A percentile compares a stretch with the other conserved stretches of the same genome.
Conservation (phyloP, 1,140 invertebrate species). For the Pogonomyrmex barbatus region DNA sequence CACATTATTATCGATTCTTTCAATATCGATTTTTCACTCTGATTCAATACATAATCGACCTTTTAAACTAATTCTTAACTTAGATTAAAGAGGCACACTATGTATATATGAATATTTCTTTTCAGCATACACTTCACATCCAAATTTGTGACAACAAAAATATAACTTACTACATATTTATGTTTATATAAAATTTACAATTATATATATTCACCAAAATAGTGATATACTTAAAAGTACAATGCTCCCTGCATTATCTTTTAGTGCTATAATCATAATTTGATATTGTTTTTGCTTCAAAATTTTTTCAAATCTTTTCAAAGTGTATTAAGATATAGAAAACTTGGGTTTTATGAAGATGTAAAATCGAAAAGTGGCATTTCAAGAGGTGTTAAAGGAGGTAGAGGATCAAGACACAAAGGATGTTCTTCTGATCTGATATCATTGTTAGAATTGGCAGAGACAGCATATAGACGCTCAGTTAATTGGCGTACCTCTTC, state of each 20-base stretch:
- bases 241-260: neutral
- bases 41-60: neutral
- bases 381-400: conserved; percentile 86
- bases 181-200: conserved; percentile 42
- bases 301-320: neutral
- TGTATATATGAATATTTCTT: neutral
- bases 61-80: neutral
- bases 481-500: conserved; percentile 87
- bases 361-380: conserved; percentile 87
- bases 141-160: conserved; percentile 1
- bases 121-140: neutral
- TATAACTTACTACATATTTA: conserved; percentile 1
- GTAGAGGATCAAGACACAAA: conserved; percentile 82
- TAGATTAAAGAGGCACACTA: neutral
- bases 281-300: neutral
- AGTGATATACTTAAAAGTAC: conserved; percentile 19
- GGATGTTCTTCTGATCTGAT: conserved; percentile 76
- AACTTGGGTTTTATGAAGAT: conserved; percentile 70
- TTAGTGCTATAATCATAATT: neutral
- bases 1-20: neutral
- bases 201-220: conserved; percentile 14
- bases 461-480: conserved; percentile 78
- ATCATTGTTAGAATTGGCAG: conserved; percentile 74
- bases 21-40: neutral
- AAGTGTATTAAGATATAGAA: neutral